A percentile compares a stretch with the other conserved stretches of the same genome.
Conservation (phyloP, 2,888 invertebrate species). For the Agonopterix alstromeriana region DNA sequence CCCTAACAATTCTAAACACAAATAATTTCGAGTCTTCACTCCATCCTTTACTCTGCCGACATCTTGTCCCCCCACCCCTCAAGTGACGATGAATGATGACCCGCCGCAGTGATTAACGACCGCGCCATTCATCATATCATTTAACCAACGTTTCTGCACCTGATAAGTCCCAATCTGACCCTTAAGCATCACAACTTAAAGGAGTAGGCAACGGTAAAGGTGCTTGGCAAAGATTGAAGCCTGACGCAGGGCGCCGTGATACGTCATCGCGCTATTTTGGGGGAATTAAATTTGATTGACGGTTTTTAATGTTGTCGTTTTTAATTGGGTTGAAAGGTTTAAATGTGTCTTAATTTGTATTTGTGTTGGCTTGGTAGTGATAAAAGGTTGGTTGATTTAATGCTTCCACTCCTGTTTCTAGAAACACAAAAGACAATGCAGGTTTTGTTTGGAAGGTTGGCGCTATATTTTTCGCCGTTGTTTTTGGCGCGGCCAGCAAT, state of each 20-base stretch:
- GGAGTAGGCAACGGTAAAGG: background rate
- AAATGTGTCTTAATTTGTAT: constrained; percentile 16
- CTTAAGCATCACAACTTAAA: background rate
- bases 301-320: constrained; percentile 22
- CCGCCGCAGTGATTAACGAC: constrained; percentile 55
- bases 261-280: constrained; percentile 16
- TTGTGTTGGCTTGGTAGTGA: too few relatives aligned
- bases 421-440: too few relatives aligned
- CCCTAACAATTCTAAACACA: too few relatives aligned
- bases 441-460: too few relatives aligned
- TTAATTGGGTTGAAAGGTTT: too few relatives aligned
- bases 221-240: background rate
- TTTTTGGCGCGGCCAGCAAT: too few relatives aligned
- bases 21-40: background rate
- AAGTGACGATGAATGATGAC: constrained; percentile 46
- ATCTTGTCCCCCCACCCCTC: constrained; percentile 14
- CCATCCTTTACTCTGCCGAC: constrained; percentile 1
- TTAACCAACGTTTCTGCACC: background rate
- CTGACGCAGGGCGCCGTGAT: background rate
- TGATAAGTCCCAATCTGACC: background rate
- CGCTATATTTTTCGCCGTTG: too few relatives aligned
- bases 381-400: too few relatives aligned
- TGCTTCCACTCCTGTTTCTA: too few relatives aligned
- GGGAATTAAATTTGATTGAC: constrained; percentile 34
- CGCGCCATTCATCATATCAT: constrained; percentile 31